Base-by-base conservation (phyloP, 1,140 invertebrate genomes). In the Anthonomus grandis region DNA sequence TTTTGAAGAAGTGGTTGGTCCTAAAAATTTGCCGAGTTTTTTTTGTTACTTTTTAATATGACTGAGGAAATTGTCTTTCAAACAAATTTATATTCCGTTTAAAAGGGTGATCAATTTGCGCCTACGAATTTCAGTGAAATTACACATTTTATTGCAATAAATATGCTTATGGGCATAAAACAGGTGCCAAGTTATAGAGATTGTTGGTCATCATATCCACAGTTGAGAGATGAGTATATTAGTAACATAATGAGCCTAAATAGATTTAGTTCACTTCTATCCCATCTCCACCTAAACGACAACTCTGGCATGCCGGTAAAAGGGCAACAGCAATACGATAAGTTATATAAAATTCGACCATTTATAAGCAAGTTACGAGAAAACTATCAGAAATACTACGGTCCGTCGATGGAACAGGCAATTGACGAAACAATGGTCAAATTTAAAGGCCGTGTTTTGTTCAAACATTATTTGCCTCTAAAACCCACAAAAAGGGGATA, bases 361-460 rank as follows among this genome's bases (percentile, higher is more conserved):
- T 41, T 70, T 19, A 57, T 75, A 50, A 53, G 52, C 25, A 58
- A 64, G 36, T 49, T 74, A 9, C 66, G 51, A 61, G 25, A 52
- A 50, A 59, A 59, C 50, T 70, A 63, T 62, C 53, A 66, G 64
- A 61, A 47, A 17, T 57, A 46, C 34, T 41, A 57, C 52, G 65
- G 67, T 53, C 63, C 66, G 39, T 44, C 38, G 4, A 59, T 70
- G 50, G 47, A 50, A 46, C 62, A 70, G 18, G 49, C 59, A 6
- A 64, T 75, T 6, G 70, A 75, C 60, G 69, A 73, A 44, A 64
- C 64, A 17, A 75, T 74, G 70, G 67, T 74, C 18, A 51, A 55
- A 27, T 75, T 70, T 59, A 74, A 74, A 64, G 70, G 70, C 3
- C 58, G 68, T 21, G 60, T 58, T 17, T 36, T 37, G 22, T 47